These are phyloP conservation scores for Struthidea cinerea DNA, from an alignment of 2,113 vertebrate species.

Conservation along the genomic window DNA sequence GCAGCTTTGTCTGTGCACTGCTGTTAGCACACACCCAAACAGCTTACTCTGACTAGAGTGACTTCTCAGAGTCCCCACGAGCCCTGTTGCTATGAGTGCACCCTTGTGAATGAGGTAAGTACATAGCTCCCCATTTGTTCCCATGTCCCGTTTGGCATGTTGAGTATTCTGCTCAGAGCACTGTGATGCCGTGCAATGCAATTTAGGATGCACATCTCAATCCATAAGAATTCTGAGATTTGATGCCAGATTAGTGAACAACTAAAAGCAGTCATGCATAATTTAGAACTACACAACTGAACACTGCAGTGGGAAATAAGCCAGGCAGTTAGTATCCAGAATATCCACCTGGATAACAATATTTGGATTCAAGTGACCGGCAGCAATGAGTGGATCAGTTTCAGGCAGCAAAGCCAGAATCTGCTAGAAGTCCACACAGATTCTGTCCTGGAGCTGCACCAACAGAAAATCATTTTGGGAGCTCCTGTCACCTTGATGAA, in stretches of 20 bases:
- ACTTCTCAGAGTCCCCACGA: neutral
- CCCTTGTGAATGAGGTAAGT: neutral
- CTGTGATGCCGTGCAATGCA: neutral
- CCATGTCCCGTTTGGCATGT: neutral
- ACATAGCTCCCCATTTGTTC: neutral
- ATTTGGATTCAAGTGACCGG: neutral
- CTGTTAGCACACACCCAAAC: neutral
- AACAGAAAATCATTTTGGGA: neutral
- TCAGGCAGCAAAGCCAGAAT: neutral
- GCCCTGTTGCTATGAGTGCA: neutral
- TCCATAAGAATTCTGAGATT: neutral
- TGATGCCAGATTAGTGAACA: neutral
- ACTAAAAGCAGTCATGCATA: neutral
- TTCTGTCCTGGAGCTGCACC: neutral
- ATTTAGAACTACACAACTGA: neutral
- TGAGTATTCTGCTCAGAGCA: neutral
- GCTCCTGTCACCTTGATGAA: neutral
- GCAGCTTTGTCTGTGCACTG: neutral
- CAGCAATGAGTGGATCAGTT: neutral
- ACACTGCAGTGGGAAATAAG: neutral
- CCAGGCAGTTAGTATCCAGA: neutral
- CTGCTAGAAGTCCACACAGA: neutral
- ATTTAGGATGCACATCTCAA: neutral
- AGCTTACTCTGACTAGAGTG: neutral
- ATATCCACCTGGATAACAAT: neutral